phyloP scores from a whole-genome alignment of 2,113 vertebrate genomes.

The Calidris pygmaea region DNA sequence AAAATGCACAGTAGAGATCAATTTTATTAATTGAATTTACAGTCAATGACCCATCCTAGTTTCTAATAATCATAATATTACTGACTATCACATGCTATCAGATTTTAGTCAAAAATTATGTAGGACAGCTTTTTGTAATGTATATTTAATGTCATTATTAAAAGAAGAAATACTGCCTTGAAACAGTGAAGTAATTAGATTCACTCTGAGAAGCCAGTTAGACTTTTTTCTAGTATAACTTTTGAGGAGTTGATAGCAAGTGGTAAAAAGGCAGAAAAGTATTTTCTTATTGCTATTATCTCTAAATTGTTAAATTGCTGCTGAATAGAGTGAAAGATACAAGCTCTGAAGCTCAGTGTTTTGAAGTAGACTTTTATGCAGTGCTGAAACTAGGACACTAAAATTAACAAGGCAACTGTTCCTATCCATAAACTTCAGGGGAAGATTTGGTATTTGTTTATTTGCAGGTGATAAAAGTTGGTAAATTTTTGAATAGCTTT shows the following conservation, averaged over 20 bases:
- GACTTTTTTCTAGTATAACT: neutral
- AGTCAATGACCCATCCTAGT: neutral
- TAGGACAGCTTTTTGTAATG: neutral
- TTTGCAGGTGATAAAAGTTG: neutral
- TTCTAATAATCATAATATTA: neutral
- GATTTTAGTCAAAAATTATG: neutral
- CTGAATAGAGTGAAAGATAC: neutral
- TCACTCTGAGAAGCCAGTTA: neutral
- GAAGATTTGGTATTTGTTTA: neutral
- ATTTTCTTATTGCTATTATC: conserved; percentile 1
- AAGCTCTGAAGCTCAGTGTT: neutral
- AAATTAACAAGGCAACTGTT: neutral
- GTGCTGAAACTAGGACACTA: neutral
- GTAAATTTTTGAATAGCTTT: neutral
- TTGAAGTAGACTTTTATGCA: neutral
- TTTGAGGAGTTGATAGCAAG: neutral
- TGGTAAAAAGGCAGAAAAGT: neutral
- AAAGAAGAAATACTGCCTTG: neutral
- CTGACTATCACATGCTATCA: neutral
- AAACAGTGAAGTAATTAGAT: neutral
- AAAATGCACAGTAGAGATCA: neutral
- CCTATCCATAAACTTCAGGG: neutral
- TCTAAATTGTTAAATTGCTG: conserved; percentile 3
- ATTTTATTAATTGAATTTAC: neutral
- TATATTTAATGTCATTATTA: neutral